Evolutionary conservation across 2,113 vertebrate genomes (phyloP).

Genomic region (Loxodonta africana): DNA sequence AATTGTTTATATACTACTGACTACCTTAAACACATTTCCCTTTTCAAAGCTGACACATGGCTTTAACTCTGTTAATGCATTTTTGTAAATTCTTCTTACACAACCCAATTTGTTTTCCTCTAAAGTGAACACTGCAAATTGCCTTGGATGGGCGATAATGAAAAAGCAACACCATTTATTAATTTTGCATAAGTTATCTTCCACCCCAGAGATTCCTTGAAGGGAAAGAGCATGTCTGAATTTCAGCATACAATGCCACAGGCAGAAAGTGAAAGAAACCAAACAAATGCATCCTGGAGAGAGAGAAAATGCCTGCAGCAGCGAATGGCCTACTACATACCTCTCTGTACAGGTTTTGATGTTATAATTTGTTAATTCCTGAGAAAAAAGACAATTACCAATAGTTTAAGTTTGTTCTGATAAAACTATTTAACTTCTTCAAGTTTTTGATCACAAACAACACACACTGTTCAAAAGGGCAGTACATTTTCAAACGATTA

Average conservation of each 20-base stretch:
- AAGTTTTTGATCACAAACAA: constrained; percentile 88
- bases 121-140: constrained; percentile 80
- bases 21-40: neutral
- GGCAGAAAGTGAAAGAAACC: constrained; percentile 93
- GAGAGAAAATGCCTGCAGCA: constrained; percentile 90
- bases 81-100: constrained; percentile 47
- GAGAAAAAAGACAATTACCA: constrained; percentile 86
- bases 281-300: constrained; percentile 94
- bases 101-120: constrained; percentile 60
- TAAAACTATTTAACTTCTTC: constrained; percentile 86
- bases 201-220: constrained; percentile 89
- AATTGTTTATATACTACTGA: constrained; percentile 23
- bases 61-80: constrained; percentile 49
- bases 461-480: constrained; percentile 76
- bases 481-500: constrained; percentile 81
- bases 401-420: constrained; percentile 86
- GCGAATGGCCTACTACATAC: constrained; percentile 93
- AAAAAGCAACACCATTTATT: constrained; percentile 88
- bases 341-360: constrained; percentile 86
- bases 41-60: constrained; percentile 54
- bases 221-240: constrained; percentile 91
- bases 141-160: constrained; percentile 83
- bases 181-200: constrained; percentile 88
- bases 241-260: constrained; percentile 92
- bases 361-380: constrained; percentile 90